Evolutionary conservation across 2,888 invertebrate species (phyloP).

Genomic region (Agrochola lychnidis): DNA sequence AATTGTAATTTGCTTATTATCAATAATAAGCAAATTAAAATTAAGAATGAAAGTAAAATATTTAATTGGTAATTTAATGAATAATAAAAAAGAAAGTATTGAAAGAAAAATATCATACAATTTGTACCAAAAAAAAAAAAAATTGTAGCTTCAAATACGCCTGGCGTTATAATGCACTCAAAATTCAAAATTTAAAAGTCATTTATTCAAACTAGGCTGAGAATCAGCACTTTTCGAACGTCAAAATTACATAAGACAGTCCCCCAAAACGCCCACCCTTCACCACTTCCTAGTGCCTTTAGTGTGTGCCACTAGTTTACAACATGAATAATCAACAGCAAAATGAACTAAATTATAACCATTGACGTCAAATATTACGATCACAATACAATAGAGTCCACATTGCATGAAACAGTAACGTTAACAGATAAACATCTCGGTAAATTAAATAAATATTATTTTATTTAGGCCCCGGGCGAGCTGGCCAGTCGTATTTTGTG

Average conservation of each 20-base stretch:
- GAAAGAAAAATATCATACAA: not conserved
- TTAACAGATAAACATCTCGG: conserved; percentile 64
- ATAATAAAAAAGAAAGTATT: not conserved
- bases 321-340: conserved; percentile 3
- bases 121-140: not conserved
- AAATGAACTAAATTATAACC: not conserved
- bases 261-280: too few relatives aligned
- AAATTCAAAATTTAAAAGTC: too few relatives aligned
- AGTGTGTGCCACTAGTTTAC: not conserved
- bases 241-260: too few relatives aligned
- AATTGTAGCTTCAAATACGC: not conserved
- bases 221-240: too few relatives aligned
- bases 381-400: conserved; percentile 39
- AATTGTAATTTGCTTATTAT: not conserved
- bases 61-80: not conserved
- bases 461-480: conserved; percentile 69
- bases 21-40: too few relatives aligned
- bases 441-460: conserved; percentile 71
- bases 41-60: too few relatives aligned
- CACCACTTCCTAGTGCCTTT: too few relatives aligned
- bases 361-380: conserved; percentile 23
- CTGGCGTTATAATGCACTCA: not conserved
- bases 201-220: too few relatives aligned
- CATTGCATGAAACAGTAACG: conserved; percentile 52
- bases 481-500: conserved; percentile 67